Percentiles rank a stretch among this genome's conserved stretches.
Evolutionary conservation across 2,888 invertebrate species (phyloP).

Genomic region (Macaria notata): DNA sequence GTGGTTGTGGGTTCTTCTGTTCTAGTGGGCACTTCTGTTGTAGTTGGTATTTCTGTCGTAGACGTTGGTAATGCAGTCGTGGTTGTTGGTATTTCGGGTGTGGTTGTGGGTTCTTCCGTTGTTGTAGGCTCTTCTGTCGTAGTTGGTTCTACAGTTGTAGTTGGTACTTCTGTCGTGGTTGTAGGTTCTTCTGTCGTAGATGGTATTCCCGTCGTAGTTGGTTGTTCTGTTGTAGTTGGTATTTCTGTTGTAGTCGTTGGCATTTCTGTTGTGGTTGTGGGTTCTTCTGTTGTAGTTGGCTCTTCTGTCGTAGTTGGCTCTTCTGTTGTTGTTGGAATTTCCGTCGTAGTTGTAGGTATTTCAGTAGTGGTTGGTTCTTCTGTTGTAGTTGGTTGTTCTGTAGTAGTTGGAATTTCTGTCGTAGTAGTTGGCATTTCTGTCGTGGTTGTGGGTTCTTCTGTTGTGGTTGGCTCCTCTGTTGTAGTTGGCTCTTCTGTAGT

Average conservation of each 20-base stretch:
- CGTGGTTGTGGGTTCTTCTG: neutral
- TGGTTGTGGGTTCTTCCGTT: neutral
- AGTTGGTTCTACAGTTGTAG: no score
- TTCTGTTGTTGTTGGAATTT: neutral
- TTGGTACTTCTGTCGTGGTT: no score
- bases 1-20: neutral
- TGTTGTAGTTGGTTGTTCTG: neutral
- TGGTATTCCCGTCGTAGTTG: no score
- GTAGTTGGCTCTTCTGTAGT: neutral
- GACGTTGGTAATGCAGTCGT: neutral
- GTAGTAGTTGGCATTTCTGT: neutral
- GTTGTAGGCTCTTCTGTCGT: no score
- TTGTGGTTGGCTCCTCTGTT: neutral
- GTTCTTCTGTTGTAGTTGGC: no score
- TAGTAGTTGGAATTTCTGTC: neutral
- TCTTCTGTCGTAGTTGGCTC: neutral
- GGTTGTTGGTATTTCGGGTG: neutral
- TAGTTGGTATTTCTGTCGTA: no score
- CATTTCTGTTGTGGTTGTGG: neutral
- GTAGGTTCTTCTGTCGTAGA: no score
- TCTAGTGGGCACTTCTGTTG: neutral
- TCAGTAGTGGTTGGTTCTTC: neutral
- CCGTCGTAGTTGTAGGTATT: neutral
- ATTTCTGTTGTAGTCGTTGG: neutral
- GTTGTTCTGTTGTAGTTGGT: no score